Base-by-base conservation (phyloP, 2,888 invertebrate genomes). In the Acrobasis repandana region DNA sequence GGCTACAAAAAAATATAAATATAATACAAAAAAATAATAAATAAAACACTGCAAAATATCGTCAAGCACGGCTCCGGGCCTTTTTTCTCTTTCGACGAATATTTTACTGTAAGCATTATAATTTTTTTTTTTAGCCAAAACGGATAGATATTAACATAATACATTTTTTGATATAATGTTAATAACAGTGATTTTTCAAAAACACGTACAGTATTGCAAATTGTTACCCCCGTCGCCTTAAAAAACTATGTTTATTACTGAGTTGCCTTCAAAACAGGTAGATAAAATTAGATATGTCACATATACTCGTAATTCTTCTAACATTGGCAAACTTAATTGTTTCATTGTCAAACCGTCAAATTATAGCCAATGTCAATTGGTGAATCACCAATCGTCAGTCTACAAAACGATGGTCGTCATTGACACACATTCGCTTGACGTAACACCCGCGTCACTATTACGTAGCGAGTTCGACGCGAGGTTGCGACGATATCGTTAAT, bases 341-440 rank as follows among this genome's bases (percentile, higher is more conserved):
- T 33, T 33, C 50, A 50, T 50, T 28, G 28, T 15, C 16, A 20
- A 49, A 10, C 49, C 14, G 11, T 20, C 49, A 49, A 49, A 49
- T 49, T 9, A 49, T 14, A 10, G 62, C 60, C 63, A 65, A 66
- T 64, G 65, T 63, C 64, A 58, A 33, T n/a, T 47, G 68, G 58
- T 67, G 61, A 69, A 68, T 74, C 63, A 75, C 73, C 74, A 72
- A 75, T 74, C 69, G 74, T 74, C 54, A 52, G 33, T 34, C 34
- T 52, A 18, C 54, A 38, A 56, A 54, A 36, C 18, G 28, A 48
- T 36, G 38, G 0, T 56, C 73, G 86, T 77, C 86, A 85, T 86
- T 86, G 86, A 85, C 86, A 86, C 54, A 86, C 82, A 79, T 85
- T 69, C 58, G 14, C 67, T 70, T 77, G 79, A 80, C 71, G 80